Evolutionary conservation across 1,140 invertebrate genomes (phyloP), one percentile per base, ranked within the genome.

Genomic region (Papilio xuthus): DNA sequence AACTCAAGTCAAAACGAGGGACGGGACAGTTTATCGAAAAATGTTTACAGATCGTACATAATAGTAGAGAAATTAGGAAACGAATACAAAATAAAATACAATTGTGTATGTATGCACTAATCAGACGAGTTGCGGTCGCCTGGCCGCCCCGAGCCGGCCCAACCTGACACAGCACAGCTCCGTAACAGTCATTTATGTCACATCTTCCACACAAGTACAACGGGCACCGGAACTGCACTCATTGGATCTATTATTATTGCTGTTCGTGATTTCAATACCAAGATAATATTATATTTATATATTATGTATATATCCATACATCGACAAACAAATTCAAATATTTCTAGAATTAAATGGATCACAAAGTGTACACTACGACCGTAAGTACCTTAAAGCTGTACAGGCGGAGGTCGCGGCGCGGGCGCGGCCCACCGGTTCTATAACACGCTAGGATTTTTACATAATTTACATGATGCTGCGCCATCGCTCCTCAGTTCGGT

Each of bases 381-480:
- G 23, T 75, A 4, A 26, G 60, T 18, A 32, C 28, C 50, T 47
- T 23, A 50, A 37, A 50, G 72, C 44, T 75, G 44, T 56, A 75
- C 72, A 56, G 20, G 28, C 26, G 23, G 13, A 18, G 72, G 47
- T 28, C 28, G 47, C 44, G 28, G 28, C 72, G 23, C 47, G 12
- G 20, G 7, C 23, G 20, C 8, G 12, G 6, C 15, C 26, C 23
- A 18, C 20, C 13, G 50, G 20, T 37, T 37, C 32, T 37, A 37
- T 53, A 53, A 75, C 47, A 56, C 32, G 4, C 72, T 56, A 74
- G n/a, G 72, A 74, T 74, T 74, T 74, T 74, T 74, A 56, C 72
- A 75, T 60, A 56, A 26, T 32, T 32, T 75, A 75, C 50, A 75
- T n/a, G 47, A 75, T 60, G 32, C 28, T 26, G 50, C n/a, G 50